Conservation (phyloP, 2,888 invertebrate genomes). For the Idaea biselata region DNA sequence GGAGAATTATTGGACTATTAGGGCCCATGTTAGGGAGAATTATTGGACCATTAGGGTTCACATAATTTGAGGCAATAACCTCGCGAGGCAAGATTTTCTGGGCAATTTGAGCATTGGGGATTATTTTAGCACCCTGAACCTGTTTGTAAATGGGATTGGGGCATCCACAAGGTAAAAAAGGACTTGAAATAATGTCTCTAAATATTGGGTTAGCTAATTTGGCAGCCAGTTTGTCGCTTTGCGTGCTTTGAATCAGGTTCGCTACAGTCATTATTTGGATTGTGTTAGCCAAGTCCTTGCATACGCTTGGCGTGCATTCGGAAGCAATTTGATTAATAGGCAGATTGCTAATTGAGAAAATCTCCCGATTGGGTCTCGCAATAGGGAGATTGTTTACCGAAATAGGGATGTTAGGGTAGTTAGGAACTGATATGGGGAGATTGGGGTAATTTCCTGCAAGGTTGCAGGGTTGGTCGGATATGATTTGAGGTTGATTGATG, state of each 20-base stretch:
- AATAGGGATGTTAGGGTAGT: constrained; percentile 16
- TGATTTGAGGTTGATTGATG: constrained; percentile 14
- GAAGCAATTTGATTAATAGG: constrained; percentile 25
- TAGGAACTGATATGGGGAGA: constrained; percentile 23
- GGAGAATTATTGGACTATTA: neutral
- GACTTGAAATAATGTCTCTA: constrained; percentile 44
- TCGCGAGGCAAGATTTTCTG: neutral
- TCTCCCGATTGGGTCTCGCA: constrained; percentile 6
- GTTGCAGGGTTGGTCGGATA: constrained; percentile 32
- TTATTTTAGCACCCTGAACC: neutral
- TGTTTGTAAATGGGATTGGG: constrained; percentile 34
- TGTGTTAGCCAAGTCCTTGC: constrained; percentile 60
- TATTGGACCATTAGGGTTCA: neutral
- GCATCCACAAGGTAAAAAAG: constrained; percentile 43
- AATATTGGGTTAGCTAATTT: constrained; percentile 49
- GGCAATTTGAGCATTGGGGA: neutral
- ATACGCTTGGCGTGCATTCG: constrained; percentile 59
- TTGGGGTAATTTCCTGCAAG: constrained; percentile 11
- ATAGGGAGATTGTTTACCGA: constrained; percentile 27
- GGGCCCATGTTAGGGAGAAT: neutral
- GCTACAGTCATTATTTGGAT: constrained; percentile 62
- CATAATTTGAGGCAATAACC: neutral
- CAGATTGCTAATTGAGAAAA: neutral
- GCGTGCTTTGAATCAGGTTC: constrained; percentile 52
- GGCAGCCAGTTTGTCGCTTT: constrained; percentile 43